Evolutionary conservation across 2,113 vertebrate species (phyloP).

Genomic region (Nothoprocta pentlandii): DNA sequence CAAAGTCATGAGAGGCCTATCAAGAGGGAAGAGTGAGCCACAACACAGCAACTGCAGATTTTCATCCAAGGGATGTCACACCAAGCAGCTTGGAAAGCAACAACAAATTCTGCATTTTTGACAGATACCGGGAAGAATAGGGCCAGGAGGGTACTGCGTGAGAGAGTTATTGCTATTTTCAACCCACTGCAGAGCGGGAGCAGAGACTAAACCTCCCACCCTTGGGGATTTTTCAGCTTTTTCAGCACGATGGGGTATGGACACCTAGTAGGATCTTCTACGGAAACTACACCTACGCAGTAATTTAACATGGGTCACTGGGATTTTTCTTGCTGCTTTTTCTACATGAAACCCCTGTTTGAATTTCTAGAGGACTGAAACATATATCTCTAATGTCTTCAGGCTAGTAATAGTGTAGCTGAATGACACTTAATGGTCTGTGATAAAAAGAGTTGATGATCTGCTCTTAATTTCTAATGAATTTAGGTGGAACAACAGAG

Average conservation of each 20-base stretch:
- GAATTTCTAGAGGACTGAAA: constrained; percentile 26
- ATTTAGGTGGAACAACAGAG: neutral
- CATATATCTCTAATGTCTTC: neutral
- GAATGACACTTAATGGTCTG: neutral
- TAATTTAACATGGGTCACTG: neutral
- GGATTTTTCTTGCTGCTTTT: neutral
- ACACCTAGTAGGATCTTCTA: neutral
- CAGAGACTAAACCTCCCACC: neutral
- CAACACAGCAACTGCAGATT: neutral
- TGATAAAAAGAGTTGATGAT: neutral
- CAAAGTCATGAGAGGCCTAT: neutral
- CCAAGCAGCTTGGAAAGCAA: neutral
- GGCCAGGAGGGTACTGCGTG: neutral
- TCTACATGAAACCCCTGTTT: neutral
- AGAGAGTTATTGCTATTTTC: neutral
- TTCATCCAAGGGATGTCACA: neutral
- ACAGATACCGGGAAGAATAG: neutral
- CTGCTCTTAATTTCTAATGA: neutral
- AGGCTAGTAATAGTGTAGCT: neutral
- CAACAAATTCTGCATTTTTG: neutral
- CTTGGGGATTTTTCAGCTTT: neutral
- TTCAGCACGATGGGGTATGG: neutral
- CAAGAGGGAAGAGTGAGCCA: neutral
- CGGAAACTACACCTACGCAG: neutral
- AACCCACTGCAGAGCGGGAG: neutral